Evolutionary conservation across 1,140 invertebrate genomes (phyloP), one percentile per base, ranked within the genome.

Genomic region (Diorhabda carinulata): DNA sequence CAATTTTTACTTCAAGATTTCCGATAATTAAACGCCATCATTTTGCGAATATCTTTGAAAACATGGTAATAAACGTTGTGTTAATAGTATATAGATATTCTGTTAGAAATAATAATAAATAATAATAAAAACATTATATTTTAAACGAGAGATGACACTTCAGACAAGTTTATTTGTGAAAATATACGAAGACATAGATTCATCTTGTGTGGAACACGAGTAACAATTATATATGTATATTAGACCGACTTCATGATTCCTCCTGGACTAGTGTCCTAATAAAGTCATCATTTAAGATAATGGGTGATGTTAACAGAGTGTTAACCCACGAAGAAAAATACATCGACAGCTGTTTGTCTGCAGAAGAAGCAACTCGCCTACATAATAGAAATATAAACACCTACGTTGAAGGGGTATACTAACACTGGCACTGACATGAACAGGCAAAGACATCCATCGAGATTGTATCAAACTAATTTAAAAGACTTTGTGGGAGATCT

Each of bases 361-460:
- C 65, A 67, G 65, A 67, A 67, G 65, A 47, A 67, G 65, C 57
- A 45, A 56, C 42, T 67, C 65, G 65, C 65, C 65, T 67, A 67
- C 65, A 67, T 67, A 67, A 67, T 67, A 67, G 65, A 67, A 67
- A 67, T 67, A 61, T 67, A 67, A 67, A 67, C 65, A 67, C 65
- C 65, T 47, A 67, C 65, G 47, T 52, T 52, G 56, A 67, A 67
- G 65, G 65, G 58, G 59, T 67, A 60, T 40, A 67, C 7, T 67
- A 9, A 52, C 57, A 67, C 44, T 45, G 45, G 45, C 63, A 45
- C 65, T 67, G 57, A 59, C 65, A 60, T 56, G 65, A 67, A 67
- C 65, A 67, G 65, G 65, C 57, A 67, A 9, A 57, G 52, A 25
- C 6, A n/a, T 52, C 47, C 47, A 8, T n/a, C 47, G 47, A 52